Evolutionary conservation across 2,888 invertebrate genomes (phyloP), one percentile per base, ranked within the genome.

Genomic region (Pseudoips prasinana): DNA sequence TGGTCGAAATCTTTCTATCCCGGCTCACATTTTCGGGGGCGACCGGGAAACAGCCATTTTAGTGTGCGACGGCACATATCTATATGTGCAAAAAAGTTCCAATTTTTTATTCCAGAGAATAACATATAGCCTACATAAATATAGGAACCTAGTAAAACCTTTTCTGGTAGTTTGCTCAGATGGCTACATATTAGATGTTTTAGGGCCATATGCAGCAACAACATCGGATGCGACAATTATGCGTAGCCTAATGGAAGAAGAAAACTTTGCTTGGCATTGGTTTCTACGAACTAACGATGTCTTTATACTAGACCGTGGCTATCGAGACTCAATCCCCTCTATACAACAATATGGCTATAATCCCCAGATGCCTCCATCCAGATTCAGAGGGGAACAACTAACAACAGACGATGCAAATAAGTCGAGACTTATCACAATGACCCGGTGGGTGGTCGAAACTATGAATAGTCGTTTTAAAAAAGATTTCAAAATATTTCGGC

Each of bases 21-120:
- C 33, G 3, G 24, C 8, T 9, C 19, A 19, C 26, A 9, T 42
- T 24, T 42, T 37, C 10, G 24, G 33, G 23, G 24, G 27, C 19
- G 27, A 34, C 14, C 11, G 29, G 8, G 7, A 29, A 7, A 8
- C 17, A 29, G 26, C 14, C 8, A 30, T 35, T 26, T 1, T 35
- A 7, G 10, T 35, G 7, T 26, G n/a, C n/a, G 44, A 46, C 28
- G 39, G 34, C 14, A 46, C 40, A 24, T 46, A 41, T 23, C 24
- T 50, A n/a, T 46, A 49, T 33, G 14, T 34, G 10, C 39, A 45
- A 26, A 47, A 47, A 17, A 51, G 42, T 33, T 5, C 30, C 5
- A 45, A 47, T 18, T 47, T 39, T 23, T 28, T 33, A 9, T 51
- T 41, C 10, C 42, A 51, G 22, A 31, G 39, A 10, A 25, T 33